Evolutionary conservation across 2,888 invertebrate species (phyloP).

Genomic region (Eurytoma californica): DNA sequence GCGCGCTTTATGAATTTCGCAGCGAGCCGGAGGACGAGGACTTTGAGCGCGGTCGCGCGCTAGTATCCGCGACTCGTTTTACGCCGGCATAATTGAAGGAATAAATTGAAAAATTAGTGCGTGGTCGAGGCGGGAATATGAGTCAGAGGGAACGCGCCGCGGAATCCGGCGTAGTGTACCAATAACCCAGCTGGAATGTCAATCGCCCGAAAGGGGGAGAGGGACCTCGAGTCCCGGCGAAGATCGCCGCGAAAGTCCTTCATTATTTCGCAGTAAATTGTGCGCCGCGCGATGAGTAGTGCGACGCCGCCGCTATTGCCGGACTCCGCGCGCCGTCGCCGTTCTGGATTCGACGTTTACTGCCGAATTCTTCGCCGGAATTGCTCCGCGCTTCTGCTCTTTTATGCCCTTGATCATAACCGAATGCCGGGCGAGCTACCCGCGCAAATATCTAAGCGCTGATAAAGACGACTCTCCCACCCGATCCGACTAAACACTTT

Average conservation of each 20-base stretch:
- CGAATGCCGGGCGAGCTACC: conserved; percentile 15
- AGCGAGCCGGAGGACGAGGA: not conserved
- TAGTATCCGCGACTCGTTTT: conserved; percentile 55
- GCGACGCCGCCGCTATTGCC: conserved; percentile 9
- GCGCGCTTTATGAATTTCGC: conserved; percentile 52
- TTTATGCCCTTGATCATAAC: conserved; percentile 45
- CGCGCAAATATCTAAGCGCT: conserved; percentile 22
- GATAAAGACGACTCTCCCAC: conserved; percentile 12
- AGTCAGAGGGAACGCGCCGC: conserved; percentile 48
- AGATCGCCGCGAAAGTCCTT: conserved; percentile 54
- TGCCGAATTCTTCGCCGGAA: conserved; percentile 48
- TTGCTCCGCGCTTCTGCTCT: conserved; percentile 38
- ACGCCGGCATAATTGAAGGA: conserved; percentile 67
- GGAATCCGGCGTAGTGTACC: conserved; percentile 51
- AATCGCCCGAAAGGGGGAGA: conserved; percentile 62
- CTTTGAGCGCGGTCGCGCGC: not conserved
- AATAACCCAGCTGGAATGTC: conserved; percentile 69
- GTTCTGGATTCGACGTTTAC: conserved; percentile 48
- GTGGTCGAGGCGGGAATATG: conserved; percentile 48
- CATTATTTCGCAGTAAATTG: conserved; percentile 67
- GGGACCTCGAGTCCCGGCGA: conserved; percentile 4
- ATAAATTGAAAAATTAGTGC: conserved; percentile 73
- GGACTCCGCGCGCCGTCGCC: not conserved
- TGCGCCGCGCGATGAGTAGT: conserved; percentile 35
- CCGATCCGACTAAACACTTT: not conserved